Conservation (phyloP, 2,113 vertebrate species). For the Sinosuthora webbiana region DNA sequence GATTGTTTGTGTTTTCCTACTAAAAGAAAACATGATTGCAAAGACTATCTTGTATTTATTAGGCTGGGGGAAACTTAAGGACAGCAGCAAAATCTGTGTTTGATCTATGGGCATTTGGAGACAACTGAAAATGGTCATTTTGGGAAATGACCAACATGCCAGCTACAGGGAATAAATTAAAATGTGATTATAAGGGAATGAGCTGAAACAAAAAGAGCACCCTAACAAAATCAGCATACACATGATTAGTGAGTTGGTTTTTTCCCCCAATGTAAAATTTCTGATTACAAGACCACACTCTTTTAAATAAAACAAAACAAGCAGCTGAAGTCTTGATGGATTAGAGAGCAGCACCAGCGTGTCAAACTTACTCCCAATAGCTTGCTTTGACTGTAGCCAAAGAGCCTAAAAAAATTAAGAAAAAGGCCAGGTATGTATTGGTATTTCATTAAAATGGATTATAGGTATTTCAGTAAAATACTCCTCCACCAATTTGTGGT, state of each 20-base stretch:
- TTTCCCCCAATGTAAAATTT: background rate
- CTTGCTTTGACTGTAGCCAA: background rate
- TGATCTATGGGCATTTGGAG: background rate
- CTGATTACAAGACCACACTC: background rate
- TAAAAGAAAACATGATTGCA: background rate
- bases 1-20: background rate
- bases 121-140: background rate
- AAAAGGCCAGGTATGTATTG: background rate
- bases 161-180: background rate
- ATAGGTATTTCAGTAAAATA: background rate
- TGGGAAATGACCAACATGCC: background rate
- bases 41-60: background rate
- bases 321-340: background rate
- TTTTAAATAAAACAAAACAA: background rate
- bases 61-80: background rate
- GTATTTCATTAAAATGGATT: too few relatives aligned
- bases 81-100: background rate
- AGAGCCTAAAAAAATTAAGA: background rate
- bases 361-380: background rate
- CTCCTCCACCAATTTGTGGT: background rate
- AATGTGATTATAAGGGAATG: background rate
- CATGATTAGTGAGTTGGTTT: background rate
- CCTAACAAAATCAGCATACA: background rate
- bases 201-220: background rate
- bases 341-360: background rate